These are phyloP conservation scores for Boulengeromyrus knoepffleri DNA, from an alignment of 2,113 vertebrate species.

Conservation along the genomic window DNA sequence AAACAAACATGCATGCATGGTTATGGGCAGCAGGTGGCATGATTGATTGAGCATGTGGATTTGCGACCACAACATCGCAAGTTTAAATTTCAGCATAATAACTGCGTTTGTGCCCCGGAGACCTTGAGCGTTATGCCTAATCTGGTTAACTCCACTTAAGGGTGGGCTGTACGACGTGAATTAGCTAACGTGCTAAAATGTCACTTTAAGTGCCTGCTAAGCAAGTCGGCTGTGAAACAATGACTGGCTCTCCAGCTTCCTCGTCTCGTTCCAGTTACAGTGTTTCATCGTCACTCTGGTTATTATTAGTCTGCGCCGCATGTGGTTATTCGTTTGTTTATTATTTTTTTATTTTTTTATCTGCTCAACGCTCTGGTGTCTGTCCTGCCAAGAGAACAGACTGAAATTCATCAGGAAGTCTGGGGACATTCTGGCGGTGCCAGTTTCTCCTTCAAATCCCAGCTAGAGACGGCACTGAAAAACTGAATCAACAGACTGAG, in stretches of 20 bases:
- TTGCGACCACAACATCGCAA: background rate
- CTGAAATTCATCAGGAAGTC: slow-evolving; percentile 26
- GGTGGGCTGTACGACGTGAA: background rate
- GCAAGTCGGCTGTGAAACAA: background rate
- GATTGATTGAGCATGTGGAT: slow-evolving; percentile 1
- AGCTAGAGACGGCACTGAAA: slow-evolving; percentile 23
- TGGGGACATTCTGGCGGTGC: background rate
- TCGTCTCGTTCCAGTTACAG: background rate
- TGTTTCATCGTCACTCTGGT: background rate
- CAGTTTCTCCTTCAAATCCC: slow-evolving; percentile 31
- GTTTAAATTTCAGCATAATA: slow-evolving; percentile 1
- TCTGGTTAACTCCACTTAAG: background rate
- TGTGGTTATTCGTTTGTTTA: background rate
- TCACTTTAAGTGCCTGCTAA: background rate
- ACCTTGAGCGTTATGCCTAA: background rate
- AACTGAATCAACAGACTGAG: slow-evolving; percentile 21
- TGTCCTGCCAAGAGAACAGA: slow-evolving; percentile 22
- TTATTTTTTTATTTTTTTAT: background rate
- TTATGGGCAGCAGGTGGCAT: background rate
- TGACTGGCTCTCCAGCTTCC: background rate
- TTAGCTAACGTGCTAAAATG: background rate
- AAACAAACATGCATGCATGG: background rate
- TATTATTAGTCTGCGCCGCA: background rate
- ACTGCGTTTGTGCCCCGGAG: background rate
- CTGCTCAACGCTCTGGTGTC: background rate